phyloP scores from a whole-genome alignment of 2,888 invertebrate species.

The Neria commutata region DNA sequence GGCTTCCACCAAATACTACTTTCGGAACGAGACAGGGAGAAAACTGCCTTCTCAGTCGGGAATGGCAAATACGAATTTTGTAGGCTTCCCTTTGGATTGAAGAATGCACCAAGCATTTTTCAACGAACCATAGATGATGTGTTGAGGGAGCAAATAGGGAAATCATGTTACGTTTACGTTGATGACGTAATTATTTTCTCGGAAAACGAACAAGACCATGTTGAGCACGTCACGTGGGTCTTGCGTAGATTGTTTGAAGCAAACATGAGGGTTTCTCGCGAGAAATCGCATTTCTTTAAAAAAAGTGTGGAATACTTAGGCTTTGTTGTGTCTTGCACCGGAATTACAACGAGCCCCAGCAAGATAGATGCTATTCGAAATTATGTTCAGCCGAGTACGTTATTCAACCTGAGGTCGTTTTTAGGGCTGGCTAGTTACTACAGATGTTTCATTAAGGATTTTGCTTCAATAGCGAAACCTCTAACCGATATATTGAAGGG shows the following conservation, averaged over 20 bases:
- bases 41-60: constrained; percentile 1
- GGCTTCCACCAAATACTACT: background rate
- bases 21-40: background rate
- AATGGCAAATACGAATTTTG: background rate
- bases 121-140: too few relatives aligned
- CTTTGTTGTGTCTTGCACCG: constrained; percentile 12
- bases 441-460: constrained; percentile 30
- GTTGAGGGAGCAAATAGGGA: too few relatives aligned
- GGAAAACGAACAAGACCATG: background rate
- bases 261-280: constrained; percentile 22
- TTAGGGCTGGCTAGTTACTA: constrained; percentile 23
- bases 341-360: constrained; percentile 10
- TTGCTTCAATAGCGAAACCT: constrained; percentile 29
- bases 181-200: too few relatives aligned
- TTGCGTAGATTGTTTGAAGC: constrained; percentile 7
- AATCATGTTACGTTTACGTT: too few relatives aligned
- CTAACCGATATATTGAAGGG: constrained; percentile 30
- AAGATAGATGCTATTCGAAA: constrained; percentile 11
- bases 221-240: constrained; percentile 8
- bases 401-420: constrained; percentile 10
- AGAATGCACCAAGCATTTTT: background rate
- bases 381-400: constrained; percentile 9
- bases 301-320: constrained; percentile 5
- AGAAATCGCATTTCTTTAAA: constrained; percentile 6
- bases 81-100: constrained; percentile 1